Base-by-base conservation (phyloP, 2,113 vertebrate genomes). In the Oenanthe oenanthe region DNA sequence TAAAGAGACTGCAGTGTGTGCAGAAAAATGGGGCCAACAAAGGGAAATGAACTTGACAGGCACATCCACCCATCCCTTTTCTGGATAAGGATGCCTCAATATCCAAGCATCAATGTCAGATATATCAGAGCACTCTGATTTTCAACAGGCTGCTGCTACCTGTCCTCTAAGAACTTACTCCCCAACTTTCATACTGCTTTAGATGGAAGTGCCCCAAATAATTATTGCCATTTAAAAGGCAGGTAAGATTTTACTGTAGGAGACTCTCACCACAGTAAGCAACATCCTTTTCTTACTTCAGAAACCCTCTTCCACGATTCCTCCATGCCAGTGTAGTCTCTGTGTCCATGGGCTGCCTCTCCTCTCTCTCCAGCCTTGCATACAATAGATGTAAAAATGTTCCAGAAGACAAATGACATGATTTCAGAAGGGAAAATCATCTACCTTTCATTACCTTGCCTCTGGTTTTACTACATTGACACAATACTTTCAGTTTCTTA, bases 331-430 rank as follows among this genome's bases (percentile, higher is more conserved):
- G 21, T 16, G 21, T 12, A 43, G 8, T 45, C 28, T 65, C 62
- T 71, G 22, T 5, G 1, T 22, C 42, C 0, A 0, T 1, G 0
- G 53, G 26, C 53, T 93, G 85, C n/a, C 78, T 38, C 66, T 1
- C 0, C 24, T 43, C 15, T 67, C 61, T 63, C 57, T 87, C 66
- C n/a, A 66, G 51, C 22, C 4, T 5, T 8, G 19, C 34, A 19
- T 15, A 24, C 24, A 85, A 58, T 5, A 76, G 42, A 62, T 70
- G 53, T 53, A 75, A 90, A 88, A 85, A 80, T 48, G 72, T 90
- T 62, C 42, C 79, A 92, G 34, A 77, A 88, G 72, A 58, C 36
- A 71, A 24, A 54, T 51, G 31, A 68, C 79, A 45, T 70, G 50
- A 90, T 87, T 96, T 89, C 40, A 95, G 65, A 79, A 71, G 77